These are phyloP conservation scores for Aphidius ervi DNA, from an alignment of 1,140 invertebrate genomes.

Conservation along the genomic window DNA sequence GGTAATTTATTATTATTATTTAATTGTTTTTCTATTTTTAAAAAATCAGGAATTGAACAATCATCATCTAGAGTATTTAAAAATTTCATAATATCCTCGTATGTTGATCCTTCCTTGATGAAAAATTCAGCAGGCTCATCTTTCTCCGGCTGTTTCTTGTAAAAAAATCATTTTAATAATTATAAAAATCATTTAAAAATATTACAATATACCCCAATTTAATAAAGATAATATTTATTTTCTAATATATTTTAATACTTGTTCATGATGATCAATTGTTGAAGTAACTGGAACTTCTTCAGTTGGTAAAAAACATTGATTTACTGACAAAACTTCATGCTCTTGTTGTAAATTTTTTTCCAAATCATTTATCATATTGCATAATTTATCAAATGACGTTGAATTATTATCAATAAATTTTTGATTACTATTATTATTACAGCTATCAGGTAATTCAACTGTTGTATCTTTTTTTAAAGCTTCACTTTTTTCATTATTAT, in stretches of 20 bases:
- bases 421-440: conserved; percentile 36
- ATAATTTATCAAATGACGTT: conserved; percentile 39
- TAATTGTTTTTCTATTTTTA: conserved; percentile 14
- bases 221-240: neutral
- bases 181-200: neutral
- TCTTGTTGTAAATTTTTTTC: conserved; percentile 28
- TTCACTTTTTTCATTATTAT: conserved; percentile 9
- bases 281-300: neutral
- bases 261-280: conserved; percentile 4
- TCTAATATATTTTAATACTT: conserved; percentile 1
- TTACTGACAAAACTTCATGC: conserved; percentile 3
- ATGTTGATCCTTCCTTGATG: conserved; percentile 29
- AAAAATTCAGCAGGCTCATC: conserved; percentile 28
- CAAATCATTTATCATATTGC: conserved; percentile 40
- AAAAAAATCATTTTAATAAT: conserved; percentile 12
- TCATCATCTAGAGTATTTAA: conserved; percentile 35
- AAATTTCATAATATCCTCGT: conserved; percentile 45
- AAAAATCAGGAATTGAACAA: conserved; percentile 20
- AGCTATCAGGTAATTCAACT: conserved; percentile 13
- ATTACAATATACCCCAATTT: neutral
- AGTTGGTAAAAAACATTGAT: conserved; percentile 5
- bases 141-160: conserved; percentile 39
- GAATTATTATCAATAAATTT: conserved; percentile 39
- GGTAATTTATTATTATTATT: conserved; percentile 7
- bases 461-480: neutral